Conservation (phyloP, 2,888 invertebrate species). For the Vannuccia rotundouncinata region DNA sequence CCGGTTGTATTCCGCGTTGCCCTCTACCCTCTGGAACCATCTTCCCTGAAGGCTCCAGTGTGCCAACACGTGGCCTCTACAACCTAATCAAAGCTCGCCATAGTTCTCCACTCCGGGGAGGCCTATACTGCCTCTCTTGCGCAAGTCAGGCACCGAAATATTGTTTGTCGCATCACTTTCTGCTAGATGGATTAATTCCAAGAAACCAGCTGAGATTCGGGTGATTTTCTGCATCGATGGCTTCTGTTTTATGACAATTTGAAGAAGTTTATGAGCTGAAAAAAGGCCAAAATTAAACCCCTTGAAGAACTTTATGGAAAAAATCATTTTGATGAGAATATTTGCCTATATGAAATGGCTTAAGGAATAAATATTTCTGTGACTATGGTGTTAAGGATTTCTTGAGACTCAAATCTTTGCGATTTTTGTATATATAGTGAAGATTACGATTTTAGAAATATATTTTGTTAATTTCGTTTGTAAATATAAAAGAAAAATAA, state of each 20-base stretch:
- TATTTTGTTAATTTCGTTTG: too few species aligned
- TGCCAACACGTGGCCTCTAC: not conserved
- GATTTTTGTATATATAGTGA: not conserved
- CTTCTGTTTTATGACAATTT: not conserved
- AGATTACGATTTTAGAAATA: too few species aligned
- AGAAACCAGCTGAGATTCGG: not conserved
- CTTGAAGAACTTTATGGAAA: not conserved
- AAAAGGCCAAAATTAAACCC: not conserved
- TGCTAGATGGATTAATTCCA: not conserved
- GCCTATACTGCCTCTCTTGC: not conserved
- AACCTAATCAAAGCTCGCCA: not conserved
- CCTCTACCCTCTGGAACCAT: not conserved
- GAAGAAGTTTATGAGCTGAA: not conserved
- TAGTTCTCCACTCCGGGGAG: not conserved
- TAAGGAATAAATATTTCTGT: too few species aligned
- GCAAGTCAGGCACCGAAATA: not conserved
- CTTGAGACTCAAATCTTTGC: not conserved
- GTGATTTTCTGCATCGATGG: not conserved
- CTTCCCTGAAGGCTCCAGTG: not conserved
- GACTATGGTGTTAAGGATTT: too few species aligned
- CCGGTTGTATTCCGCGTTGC: not conserved
- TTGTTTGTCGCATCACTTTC: not conserved
- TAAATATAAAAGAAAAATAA: too few species aligned
- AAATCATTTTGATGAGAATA: not conserved
- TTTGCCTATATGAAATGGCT: too few species aligned